Percentiles rank a stretch among this genome's conserved stretches.
Conservation (phyloP, 2,797 vertebrate genomes). For the Oryzias sinensis region DNA sequence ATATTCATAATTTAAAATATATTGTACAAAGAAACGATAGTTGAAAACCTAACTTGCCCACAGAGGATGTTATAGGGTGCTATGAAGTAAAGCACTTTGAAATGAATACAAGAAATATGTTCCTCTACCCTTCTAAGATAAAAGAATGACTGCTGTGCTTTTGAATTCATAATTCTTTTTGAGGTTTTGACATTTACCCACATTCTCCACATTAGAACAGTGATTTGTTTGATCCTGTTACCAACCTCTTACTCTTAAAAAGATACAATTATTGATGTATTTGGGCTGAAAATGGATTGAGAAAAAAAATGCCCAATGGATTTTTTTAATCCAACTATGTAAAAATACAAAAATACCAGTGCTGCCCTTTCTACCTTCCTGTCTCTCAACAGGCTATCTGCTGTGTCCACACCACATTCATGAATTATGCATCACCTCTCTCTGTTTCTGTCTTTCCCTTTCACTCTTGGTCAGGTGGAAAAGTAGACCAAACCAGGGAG, state of each 20-base stretch:
- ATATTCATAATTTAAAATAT: no score
- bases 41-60: not conserved
- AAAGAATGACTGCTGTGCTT: constrained; percentile 22
- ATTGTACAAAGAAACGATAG: no score
- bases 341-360: not conserved
- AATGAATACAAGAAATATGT: not conserved
- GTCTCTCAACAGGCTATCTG: constrained; percentile 23
- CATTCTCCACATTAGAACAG: not conserved
- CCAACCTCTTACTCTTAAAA: constrained; percentile 6
- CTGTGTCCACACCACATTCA: constrained; percentile 46
- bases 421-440: constrained; percentile 64
- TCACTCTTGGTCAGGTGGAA: constrained; percentile 56
- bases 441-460: constrained; percentile 36
- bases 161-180: constrained; percentile 24
- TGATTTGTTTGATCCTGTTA: constrained; percentile 12
- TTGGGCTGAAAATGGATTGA: not conserved
- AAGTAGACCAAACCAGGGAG: constrained; percentile 40
- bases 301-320: not conserved
- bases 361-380: constrained; percentile 6
- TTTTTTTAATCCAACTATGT: not conserved
- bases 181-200: constrained; percentile 32
- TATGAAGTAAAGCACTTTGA: not conserved
- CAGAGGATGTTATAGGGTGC: not conserved
- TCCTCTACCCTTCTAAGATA: not conserved
- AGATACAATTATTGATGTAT: not conserved